Conservation (phyloP, 30 jellyfish, hydroid and myxozoan genomes). For the Aurelia aurita region DNA sequence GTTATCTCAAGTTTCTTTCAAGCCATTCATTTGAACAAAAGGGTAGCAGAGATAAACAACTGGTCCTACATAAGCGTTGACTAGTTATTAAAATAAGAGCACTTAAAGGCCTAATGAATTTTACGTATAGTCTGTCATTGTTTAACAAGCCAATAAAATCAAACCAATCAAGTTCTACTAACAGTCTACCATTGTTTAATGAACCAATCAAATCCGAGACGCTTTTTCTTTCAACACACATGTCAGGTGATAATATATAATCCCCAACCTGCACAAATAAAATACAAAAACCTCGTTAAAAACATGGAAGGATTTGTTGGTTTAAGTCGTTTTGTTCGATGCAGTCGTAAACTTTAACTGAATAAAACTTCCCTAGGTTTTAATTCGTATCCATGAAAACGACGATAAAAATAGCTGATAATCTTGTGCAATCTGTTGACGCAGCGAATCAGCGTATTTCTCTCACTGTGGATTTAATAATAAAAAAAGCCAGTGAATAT, state of each 20-base stretch:
- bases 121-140: neutral
- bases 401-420: neutral
- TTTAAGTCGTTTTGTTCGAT: neutral
- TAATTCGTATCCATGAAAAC: neutral
- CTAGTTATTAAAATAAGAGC: no score
- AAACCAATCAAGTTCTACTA: constrained; percentile 16
- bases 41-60: no score
- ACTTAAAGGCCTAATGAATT: neutral
- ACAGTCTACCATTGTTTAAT: constrained; percentile 95
- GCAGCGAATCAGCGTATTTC: no score
- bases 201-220: constrained; percentile 97
- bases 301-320: no score
- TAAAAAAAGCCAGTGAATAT: no score
- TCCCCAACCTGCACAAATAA: constrained; percentile 88
- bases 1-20: no score
- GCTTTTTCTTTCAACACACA: constrained; percentile 97
- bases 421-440: neutral
- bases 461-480: no score
- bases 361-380: neutral
- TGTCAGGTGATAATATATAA: constrained; percentile 94
- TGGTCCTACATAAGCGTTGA: no score
- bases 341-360: neutral
- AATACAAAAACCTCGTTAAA: neutral
- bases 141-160: neutral
- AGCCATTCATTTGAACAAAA: no score